phyloP scores from a whole-genome alignment of 2,797 vertebrate species.

The Rhabdophis nuchalis region DNA sequence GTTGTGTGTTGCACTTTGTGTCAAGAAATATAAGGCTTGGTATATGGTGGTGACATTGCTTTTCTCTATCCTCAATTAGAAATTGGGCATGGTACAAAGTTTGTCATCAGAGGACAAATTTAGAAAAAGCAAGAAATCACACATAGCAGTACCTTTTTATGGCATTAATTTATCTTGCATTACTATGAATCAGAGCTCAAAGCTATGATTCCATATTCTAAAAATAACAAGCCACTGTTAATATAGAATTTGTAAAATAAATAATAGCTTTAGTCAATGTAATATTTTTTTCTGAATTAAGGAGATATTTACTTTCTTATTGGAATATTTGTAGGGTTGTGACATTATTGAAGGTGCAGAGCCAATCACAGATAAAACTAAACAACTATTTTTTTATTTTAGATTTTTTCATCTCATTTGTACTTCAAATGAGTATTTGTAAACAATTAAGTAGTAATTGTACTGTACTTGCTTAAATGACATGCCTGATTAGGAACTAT shows the following conservation, averaged over 20 bases:
- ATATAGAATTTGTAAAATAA: background rate
- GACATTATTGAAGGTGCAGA: background rate
- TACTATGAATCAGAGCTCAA: background rate
- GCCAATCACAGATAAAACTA: background rate
- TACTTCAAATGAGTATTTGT: background rate
- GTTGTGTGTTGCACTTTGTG: background rate
- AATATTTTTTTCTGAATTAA: background rate
- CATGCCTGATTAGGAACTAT: background rate
- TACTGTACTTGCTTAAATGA: background rate
- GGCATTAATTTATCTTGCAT: background rate
- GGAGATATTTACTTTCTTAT: background rate
- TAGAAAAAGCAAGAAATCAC: background rate
- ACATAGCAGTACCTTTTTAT: background rate
- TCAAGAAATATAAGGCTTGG: background rate
- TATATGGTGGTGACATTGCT: background rate
- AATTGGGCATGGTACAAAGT: background rate
- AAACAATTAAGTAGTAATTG: background rate
- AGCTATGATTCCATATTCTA: background rate
- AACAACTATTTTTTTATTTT: background rate
- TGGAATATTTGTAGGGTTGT: background rate
- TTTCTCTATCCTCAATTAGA: background rate
- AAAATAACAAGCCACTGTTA: background rate
- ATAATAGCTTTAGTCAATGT: background rate
- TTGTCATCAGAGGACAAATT: background rate
- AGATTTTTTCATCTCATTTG: background rate